Evolutionary conservation across 2,113 vertebrate species (phyloP), one percentile per base, ranked within the genome.

Genomic region (Lophochroa leadbeateri): DNA sequence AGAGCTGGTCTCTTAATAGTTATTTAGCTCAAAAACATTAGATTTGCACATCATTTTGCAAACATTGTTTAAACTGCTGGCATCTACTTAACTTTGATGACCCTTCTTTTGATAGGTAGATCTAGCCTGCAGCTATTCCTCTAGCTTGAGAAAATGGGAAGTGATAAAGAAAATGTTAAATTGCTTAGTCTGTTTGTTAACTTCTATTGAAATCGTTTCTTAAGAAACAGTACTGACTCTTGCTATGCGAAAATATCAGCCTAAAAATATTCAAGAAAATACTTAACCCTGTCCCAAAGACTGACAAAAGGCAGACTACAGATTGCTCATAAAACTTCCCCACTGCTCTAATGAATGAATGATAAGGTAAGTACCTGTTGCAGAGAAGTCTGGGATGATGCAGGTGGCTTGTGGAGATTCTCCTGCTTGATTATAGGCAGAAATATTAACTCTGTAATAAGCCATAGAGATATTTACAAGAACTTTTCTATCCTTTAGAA

Each of bases 401-500:
- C 92, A 97, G 49, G 33, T 23, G 23, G 91, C 70, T 84, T 11
- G 82, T 86, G 96, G 93, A 50, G 97, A 97, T 63, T 94, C 84
- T 96, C 97, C 96, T 57, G 85, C 96, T 84, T 92, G 46, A 31
- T 97, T 97, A 67, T 96, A 95, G 31, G 96, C 86, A 9, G 95
- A 97, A 87, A 97, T 97, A 79, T 57, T 79, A 37, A 97, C 33
- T 69, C 43, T 91, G 3, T 95, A 88, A 52, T 83, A 60, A 86
- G 95, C 94, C 96, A 97, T 77, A 24, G 96, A 97, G 69, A 97
- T 19, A 88, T 95, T 94, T 64, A 97, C 68, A 80, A 82, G 49
- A 61, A 97, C 60, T 63, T 53, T 24, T 35, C 58, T 67, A 25
- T 96, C 79, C 8, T 87, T 84, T 44, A 95, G 39, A 53, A 50